phyloP scores from a whole-genome alignment of 2,888 invertebrate genomes.

The Cotesia congregata region DNA sequence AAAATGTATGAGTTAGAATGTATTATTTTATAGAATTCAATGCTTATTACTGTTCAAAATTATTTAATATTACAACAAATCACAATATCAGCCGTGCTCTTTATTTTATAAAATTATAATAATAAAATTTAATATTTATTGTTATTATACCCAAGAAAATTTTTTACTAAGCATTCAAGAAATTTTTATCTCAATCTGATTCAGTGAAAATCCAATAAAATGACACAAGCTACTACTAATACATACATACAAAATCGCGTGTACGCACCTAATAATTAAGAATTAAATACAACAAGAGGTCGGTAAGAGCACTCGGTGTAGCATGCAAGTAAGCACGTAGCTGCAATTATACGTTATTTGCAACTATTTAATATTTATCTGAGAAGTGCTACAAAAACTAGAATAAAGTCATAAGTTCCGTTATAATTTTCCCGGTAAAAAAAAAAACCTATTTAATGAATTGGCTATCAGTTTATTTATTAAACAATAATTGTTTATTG shows the following conservation, averaged over 20 bases:
- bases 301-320: slow-evolving; percentile 6
- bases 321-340: slow-evolving; percentile 7
- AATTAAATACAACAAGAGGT: slow-evolving; percentile 19
- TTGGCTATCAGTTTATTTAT: background rate
- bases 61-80: no score
- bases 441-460: background rate
- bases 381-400: background rate
- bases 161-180: no score
- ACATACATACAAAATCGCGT: background rate
- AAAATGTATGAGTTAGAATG: no score
- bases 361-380: slow-evolving; percentile 13
- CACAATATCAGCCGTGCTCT: no score
- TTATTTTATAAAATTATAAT: no score
- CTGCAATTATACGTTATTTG: background rate
- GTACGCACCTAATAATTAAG: background rate
- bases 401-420: slow-evolving; percentile 13
- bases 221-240: background rate
- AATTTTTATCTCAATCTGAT: no score
- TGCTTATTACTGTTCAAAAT: no score
- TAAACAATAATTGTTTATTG: background rate
- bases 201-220: no score
- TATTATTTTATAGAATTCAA: no score
- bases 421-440: slow-evolving; percentile 24
- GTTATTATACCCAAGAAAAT: no score
- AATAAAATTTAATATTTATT: no score